Evolutionary conservation across 2,113 vertebrate genomes (phyloP).

Genomic region (Pterocles burchelli): DNA sequence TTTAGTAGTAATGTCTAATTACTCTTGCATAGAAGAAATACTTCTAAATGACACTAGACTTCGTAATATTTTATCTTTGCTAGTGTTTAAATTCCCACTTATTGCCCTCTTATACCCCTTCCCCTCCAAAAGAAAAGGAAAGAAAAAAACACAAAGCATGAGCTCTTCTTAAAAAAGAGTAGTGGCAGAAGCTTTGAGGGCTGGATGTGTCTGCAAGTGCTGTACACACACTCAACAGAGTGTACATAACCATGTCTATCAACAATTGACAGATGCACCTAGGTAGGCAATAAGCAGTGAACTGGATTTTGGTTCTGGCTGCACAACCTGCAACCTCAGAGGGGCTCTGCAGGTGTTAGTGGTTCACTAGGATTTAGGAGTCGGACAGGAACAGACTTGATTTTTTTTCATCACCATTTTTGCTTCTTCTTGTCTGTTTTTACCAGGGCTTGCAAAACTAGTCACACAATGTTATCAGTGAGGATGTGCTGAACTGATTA

Average conservation of each 20-base stretch:
- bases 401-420: neutral
- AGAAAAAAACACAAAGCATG: neutral
- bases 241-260: neutral
- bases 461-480: neutral
- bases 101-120: rapidly evolving
- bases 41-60: neutral
- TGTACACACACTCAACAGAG: neutral
- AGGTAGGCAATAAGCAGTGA: neutral
- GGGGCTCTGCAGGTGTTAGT: neutral
- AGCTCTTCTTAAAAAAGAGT: neutral
- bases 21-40: neutral
- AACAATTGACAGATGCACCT: neutral
- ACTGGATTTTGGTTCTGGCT: neutral
- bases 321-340: neutral
- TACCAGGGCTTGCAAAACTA: neutral
- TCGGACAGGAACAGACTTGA: neutral
- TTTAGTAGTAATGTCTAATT: conserved; percentile 17
- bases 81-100: neutral
- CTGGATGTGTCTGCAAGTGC: neutral
- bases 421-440: neutral
- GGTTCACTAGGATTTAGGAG: neutral
- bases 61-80: conserved; percentile 15
- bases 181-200: neutral
- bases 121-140: neutral
- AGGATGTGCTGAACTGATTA: neutral